Evolutionary conservation across 1,140 invertebrate genomes (phyloP), one percentile per base, ranked within the genome.

Genomic region (Dolichoris vasculosae): DNA sequence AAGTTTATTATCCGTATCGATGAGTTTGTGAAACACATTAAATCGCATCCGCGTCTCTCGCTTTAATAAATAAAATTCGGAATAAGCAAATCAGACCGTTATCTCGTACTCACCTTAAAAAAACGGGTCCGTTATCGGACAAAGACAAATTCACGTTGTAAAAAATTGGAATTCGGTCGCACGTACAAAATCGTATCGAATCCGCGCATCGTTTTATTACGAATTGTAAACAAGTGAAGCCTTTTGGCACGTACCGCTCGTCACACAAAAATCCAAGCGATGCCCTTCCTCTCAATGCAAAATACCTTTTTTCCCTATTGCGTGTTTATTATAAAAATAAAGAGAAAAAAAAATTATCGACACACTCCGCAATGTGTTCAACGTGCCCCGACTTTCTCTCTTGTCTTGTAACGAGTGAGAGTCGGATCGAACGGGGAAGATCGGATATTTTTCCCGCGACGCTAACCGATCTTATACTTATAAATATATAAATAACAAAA

Each of bases 291-390:
- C 79, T 86, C 80, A 78, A 55, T 86, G 84, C 40, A 77, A 55
- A 11, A n/a, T n/a, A 78, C 43, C 38, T 76, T 67, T n/a, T 26
- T 64, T 78, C 59, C 51, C 35, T 55, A 85, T 64, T 85, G 51
- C 77, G 51, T 80, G 51, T 78, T 85, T 85, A 80, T 64, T 43
- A 83, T 46, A 38, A 51, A 69, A 67, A 15, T 59, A 23, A 67
- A 15, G 40, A 23, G 71, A n/a, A 55, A 38, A 73, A 71, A 48
- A 51, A 20, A 83, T 64, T 51, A 80, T 59, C 48, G 48, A 84
- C 77, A 79, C 79, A 82, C 46, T 81, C 84, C 84, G 73, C 84
- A 82, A 86, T 86, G 84, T 86, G 84, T 86, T 86, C 84, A 82
- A 77, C 46, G 79, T 46, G n/a, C 55, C 64, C 40, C 23, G 67